Conservation (phyloP, 2,888 invertebrate species). For the Lucinisca nassula region DNA sequence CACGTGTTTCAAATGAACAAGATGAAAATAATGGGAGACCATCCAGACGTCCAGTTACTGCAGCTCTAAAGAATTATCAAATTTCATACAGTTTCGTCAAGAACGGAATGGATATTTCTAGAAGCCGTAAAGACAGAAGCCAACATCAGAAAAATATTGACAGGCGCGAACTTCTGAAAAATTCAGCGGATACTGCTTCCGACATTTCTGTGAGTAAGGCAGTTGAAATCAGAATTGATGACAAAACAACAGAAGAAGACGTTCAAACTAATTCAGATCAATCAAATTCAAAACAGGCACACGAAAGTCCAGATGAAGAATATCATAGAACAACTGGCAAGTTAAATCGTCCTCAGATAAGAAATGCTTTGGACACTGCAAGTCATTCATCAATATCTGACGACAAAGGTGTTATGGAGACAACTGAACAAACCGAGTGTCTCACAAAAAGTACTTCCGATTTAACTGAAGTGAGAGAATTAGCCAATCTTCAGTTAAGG, state of each 20-base stretch:
- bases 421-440: not conserved
- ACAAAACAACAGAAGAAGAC: too few relatives aligned
- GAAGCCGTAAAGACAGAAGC: too few relatives aligned
- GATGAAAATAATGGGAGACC: not conserved
- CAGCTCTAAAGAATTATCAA: conserved; percentile 47
- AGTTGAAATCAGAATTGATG: too few relatives aligned
- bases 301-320: not conserved
- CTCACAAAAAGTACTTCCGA: not conserved
- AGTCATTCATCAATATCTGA: not conserved
- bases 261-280: too few relatives aligned
- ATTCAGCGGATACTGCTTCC: too few relatives aligned
- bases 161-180: too few relatives aligned
- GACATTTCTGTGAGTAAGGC: too few relatives aligned
- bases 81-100: conserved; percentile 63
- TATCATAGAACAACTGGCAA: not conserved
- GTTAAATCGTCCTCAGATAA: conserved; percentile 16
- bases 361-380: not conserved
- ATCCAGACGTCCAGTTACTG: conserved; percentile 29
- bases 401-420: not conserved
- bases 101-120: conserved; percentile 54
- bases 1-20: not conserved
- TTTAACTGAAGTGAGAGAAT: not conserved
- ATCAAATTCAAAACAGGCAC: too few relatives aligned
- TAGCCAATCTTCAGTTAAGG: not conserved
- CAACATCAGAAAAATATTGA: too few relatives aligned